Base-by-base conservation (phyloP, 1,140 invertebrate species). In the Pseudomyrmex sp. region DNA sequence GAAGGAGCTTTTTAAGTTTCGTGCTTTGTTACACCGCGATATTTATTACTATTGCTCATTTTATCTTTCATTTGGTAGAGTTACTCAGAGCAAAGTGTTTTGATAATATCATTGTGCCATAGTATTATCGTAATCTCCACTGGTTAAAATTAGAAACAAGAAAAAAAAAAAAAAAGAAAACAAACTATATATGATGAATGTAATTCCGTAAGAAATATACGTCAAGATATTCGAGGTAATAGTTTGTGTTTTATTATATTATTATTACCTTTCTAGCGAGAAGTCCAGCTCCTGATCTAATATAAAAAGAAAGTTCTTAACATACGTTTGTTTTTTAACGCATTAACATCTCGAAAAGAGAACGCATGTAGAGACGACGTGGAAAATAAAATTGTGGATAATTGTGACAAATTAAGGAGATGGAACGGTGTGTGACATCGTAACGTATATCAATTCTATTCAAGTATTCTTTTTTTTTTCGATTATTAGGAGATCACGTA, bases 271-370 rank as follows among this genome's bases (percentile, higher is more conserved):
- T 80, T 80, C 66, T 80, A 80, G 65, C 66, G 76, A 80, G 76
- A 80, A 80, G 76, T 80, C 76, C 76, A 80, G 76, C 76, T 80
- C 76, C 66, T 80, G 76, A 72, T 80, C 76, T 80, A 80, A 80
- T 80, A 80, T 80, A 80, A 80, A 79, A 82, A 82, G 70, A 75
- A 82, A 82, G 48, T 76, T 74, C 79, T 82, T 75, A 82, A 62
- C 46, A 82, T 75, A 75, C 20, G 52, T 52, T 35, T 35, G 35
- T 35, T 26, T 26, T 62, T 82, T 35, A 80, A 72, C 76, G 76
- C 76, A 80, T 80, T 80, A 70, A 80, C 76, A 80, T 80, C 50
- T 80, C 66, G 70, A 66, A 70, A 59, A 35, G 75, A 63, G 35
- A 35, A 35, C 35, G 35, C 58, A 70, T 26, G 75, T 74, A 50